A percentile compares a stretch with the other conserved stretches of the same genome.
Conservation (phyloP, 2,888 invertebrate genomes). For the Chironomus tentans region DNA sequence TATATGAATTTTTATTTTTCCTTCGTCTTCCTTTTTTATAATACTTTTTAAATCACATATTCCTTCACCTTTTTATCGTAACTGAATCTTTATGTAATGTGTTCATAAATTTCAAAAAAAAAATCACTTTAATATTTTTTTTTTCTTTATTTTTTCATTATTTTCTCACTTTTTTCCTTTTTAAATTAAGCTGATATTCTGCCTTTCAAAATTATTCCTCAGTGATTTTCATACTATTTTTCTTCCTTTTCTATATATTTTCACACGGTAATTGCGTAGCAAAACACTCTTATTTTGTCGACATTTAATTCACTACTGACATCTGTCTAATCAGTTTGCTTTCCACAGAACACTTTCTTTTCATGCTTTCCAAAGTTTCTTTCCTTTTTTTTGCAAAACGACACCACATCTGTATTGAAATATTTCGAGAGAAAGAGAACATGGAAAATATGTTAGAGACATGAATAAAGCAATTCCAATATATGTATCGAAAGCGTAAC, state of each 20-base stretch:
- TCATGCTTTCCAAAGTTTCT: too few species aligned
- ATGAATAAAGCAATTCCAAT: too few species aligned
- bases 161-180: background rate
- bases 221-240: background rate
- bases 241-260: constrained; percentile 1
- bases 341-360: constrained; percentile 15
- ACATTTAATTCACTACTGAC: constrained; percentile 26
- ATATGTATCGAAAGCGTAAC: background rate
- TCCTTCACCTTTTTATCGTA: background rate
- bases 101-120: background rate
- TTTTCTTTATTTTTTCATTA: background rate
- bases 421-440: too few species aligned
- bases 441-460: too few species aligned
- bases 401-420: too few species aligned
- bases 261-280: background rate
- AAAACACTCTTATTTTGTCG: constrained; percentile 17
- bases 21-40: background rate
- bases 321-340: constrained; percentile 25
- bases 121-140: background rate
- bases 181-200: background rate
- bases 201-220: background rate
- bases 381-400: too few species aligned
- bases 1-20: background rate
- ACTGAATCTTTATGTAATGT: background rate
- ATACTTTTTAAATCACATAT: background rate